phyloP scores from a whole-genome alignment of 1,140 invertebrate species.

The Hormaphis cornu region DNA sequence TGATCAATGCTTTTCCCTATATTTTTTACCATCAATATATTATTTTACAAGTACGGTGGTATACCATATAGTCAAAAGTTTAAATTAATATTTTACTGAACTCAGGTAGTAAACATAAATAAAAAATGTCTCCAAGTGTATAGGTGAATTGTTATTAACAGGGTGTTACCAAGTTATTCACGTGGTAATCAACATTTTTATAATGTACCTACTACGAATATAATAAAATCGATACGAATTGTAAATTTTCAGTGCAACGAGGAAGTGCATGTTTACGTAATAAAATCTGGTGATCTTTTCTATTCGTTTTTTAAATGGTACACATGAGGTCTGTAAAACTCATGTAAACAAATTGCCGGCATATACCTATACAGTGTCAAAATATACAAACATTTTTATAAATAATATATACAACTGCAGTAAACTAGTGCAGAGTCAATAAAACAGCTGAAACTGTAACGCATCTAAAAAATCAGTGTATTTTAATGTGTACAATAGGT shows the following conservation, averaged over 20 bases:
- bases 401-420: constrained; percentile 1
- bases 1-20: no score
- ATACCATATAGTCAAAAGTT: no score
- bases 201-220: neutral
- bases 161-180: no score
- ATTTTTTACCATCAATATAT: no score
- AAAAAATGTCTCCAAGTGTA: no score
- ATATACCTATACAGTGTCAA: constrained; percentile 22
- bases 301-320: constrained; percentile 13
- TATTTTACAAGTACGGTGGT: no score
- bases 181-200: no score
- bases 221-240: neutral
- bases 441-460: neutral
- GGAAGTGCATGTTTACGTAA: constrained; percentile 26
- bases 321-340: neutral
- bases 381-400: constrained; percentile 20
- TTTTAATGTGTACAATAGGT: neutral
- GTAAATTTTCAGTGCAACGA: neutral
- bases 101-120: no score
- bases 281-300: constrained; percentile 7
- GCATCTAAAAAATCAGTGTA: neutral
- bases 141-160: no score
- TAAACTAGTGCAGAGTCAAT: neutral
- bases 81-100: no score
- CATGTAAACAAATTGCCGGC: constrained; percentile 25